Percentiles rank a stretch among this genome's conserved stretches.
These are phyloP conservation scores for Orthosia cruda DNA, from an alignment of 2,888 invertebrate genomes.

Conservation along the genomic window DNA sequence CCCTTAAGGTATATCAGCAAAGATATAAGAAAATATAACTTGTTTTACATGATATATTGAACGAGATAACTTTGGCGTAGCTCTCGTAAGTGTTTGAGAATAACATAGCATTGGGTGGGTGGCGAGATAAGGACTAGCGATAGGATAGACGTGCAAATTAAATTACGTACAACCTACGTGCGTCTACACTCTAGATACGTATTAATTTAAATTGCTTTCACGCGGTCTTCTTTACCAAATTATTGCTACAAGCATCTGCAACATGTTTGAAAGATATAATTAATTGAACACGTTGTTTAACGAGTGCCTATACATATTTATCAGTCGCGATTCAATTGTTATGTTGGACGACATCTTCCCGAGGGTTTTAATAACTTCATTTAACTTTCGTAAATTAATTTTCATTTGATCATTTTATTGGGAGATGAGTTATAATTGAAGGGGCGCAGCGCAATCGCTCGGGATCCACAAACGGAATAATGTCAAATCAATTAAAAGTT, in stretches of 20 bases:
- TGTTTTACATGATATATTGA: constrained; percentile 27
- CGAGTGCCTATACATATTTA: constrained; percentile 47
- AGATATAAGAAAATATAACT: constrained; percentile 26
- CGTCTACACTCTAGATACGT: constrained; percentile 4
- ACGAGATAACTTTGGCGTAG: constrained; percentile 39
- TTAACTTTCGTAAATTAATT: constrained; percentile 89
- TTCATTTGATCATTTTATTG: constrained; percentile 89
- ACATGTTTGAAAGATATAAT: constrained; percentile 16
- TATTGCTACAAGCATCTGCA: constrained; percentile 6
- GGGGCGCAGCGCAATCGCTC: constrained; percentile 84
- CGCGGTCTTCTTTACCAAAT: constrained; percentile 18
- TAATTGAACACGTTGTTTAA: constrained; percentile 38
- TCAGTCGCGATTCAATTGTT: constrained; percentile 68
- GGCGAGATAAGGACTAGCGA: constrained; percentile 27
- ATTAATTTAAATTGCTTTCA: constrained; percentile 31
- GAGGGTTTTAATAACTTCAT: constrained; percentile 84
- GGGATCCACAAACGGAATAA: constrained; percentile 89
- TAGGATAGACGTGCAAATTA: constrained; percentile 20
- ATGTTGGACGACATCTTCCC: constrained; percentile 77
- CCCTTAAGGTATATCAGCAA: constrained; percentile 1
- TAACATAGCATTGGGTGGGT: constrained; percentile 29
- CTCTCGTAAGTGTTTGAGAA: constrained; percentile 49
- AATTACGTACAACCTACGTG: constrained; percentile 36
- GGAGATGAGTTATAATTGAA: constrained; percentile 89
- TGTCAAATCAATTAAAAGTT: constrained; percentile 91